Evolutionary conservation across 2,888 invertebrate species (phyloP).

Genomic region (Drosophila kuntzei): DNA sequence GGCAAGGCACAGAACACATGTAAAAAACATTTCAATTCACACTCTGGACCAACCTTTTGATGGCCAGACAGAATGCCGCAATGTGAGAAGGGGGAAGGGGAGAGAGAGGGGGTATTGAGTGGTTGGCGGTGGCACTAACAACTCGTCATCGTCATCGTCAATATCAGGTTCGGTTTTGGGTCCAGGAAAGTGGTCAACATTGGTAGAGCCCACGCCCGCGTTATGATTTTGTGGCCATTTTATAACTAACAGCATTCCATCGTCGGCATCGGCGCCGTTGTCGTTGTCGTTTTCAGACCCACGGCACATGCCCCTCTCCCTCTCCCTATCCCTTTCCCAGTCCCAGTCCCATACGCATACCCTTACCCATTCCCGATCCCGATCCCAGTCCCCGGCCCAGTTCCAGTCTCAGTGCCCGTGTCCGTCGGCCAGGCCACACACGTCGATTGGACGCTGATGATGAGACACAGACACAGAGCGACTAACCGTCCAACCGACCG

Average conservation of each 20-base stretch:
- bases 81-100: neutral
- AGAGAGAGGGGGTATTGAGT: neutral
- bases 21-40: conserved; percentile 78
- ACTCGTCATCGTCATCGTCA: conserved; percentile 68
- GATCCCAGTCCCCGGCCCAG: neutral
- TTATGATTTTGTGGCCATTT: conserved; percentile 82
- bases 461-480: conserved; percentile 43
- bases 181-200: conserved; percentile 49
- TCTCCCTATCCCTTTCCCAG: neutral
- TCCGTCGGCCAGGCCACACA: conserved; percentile 60
- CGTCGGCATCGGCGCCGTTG: conserved; percentile 54
- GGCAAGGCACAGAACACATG: conserved; percentile 43
- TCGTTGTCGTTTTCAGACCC: conserved; percentile 37
- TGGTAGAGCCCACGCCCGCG: conserved; percentile 73
- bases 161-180: conserved; percentile 71
- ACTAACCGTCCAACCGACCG: conserved; percentile 11
- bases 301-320: conserved; percentile 8
- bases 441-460: conserved; percentile 59
- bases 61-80: conserved; percentile 13
- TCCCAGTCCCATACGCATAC: neutral
- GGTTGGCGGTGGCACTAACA: conserved; percentile 48
- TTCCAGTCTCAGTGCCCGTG: conserved; percentile 17
- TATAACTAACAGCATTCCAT: conserved; percentile 78
- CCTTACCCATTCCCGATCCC: neutral
- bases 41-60: conserved; percentile 64